These are phyloP conservation scores for Drosophila cardini DNA, from an alignment of 1,140 invertebrate species.

Conservation along the genomic window DNA sequence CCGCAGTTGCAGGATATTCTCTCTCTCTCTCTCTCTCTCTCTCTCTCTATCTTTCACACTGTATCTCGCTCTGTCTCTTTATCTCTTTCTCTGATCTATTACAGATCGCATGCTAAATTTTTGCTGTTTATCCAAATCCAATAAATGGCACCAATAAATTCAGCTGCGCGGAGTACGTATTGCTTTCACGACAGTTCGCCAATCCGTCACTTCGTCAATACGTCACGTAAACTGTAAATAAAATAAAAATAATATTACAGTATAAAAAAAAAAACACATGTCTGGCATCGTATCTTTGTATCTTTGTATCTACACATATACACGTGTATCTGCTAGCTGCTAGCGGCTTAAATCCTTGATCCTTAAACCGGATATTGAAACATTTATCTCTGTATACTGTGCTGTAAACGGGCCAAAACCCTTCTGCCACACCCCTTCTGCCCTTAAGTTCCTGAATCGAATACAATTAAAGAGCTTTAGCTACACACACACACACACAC, in stretches of 20 bases:
- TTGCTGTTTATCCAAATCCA: constrained; percentile 56
- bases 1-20: no score
- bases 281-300: background rate
- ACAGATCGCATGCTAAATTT: constrained; percentile 59
- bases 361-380: background rate
- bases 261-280: background rate
- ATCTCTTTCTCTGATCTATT: constrained; percentile 52
- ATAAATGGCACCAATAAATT: constrained; percentile 38
- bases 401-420: no score
- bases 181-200: background rate
- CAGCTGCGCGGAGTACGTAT: constrained; percentile 41
- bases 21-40: no score
- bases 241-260: no score
- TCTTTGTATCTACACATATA: background rate
- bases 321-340: background rate
- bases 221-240: no score
- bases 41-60: background rate
- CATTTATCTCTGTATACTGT: background rate
- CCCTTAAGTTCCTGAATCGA: background rate
- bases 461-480: background rate
- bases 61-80: constrained; percentile 8
- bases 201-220: background rate
- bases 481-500: background rate
- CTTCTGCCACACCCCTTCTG: background rate
- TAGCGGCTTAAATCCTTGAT: no score